Base-by-base conservation (phyloP, 2,888 invertebrate genomes). In the Netelia melanura region DNA sequence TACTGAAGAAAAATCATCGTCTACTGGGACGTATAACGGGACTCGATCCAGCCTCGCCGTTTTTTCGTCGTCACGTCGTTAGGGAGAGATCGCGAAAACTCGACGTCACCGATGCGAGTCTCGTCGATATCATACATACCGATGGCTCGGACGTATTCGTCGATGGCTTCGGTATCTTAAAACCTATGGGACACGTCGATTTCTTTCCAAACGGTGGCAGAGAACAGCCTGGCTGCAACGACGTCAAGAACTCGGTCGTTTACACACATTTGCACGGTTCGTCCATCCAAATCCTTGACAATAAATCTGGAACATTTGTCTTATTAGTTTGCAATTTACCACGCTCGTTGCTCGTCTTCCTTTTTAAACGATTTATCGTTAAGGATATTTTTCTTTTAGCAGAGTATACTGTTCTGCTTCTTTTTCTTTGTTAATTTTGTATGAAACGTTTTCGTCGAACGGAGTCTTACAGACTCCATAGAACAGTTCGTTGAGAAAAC, bases 41-140 rank as follows among this genome's bases (percentile, higher is more conserved):
- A 92, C 91, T 95, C 62, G 95, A 95, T 90, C 95, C 95, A 0
- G 95, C 95, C 0, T 95, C 95, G 0, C 95, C 95, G 0, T 93
- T 96, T 71, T 96, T 96, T 90, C 94, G 96, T 87, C 94, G 94
- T 88, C 91, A 95, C 89, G 91, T 95, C 89, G 90, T 96, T 87
- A 90, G 94, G 38, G 95, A 95, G 68, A 94, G 94, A 79, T 93
- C 95, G 14, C 94, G 95, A 79, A 95, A 95, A 86, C 92, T 96
- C 67, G 96, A 96, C 89, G 94, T 94, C 43, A 94, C 94, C 6
- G 96, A 96, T 90, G 96, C 96, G 0, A 92, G 94, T 38, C 95
- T 96, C 84, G 96, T 96, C 0, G 96, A 96, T 90, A 95, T 96
- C n/a, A 94, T 96, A 79, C 96, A 96, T 88, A 96, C 96, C 1